These are phyloP conservation scores for Remorina albescens DNA, from an alignment of 2,797 vertebrate genomes.

Conservation along the genomic window DNA sequence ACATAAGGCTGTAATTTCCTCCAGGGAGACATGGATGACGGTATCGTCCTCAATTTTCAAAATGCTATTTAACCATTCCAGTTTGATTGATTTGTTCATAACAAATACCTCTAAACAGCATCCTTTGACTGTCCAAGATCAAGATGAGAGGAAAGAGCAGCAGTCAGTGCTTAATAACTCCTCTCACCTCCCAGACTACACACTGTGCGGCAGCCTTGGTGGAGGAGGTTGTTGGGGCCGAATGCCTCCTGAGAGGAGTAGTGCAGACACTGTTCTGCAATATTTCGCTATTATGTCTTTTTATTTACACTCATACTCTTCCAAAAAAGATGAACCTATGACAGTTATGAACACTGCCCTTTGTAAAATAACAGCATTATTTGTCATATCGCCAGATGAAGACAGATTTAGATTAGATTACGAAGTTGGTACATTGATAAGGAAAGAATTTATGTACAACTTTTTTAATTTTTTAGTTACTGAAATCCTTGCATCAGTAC, in stretches of 20 bases:
- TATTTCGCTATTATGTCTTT: not conserved
- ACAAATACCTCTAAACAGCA: not conserved
- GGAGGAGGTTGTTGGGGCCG: not conserved
- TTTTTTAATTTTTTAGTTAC: not conserved
- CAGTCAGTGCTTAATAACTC: not conserved
- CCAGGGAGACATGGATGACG: not conserved
- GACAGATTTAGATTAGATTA: not conserved
- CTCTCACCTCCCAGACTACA: constrained; percentile 5
- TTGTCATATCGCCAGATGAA: not conserved
- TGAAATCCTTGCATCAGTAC: not conserved
- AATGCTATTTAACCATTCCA: not conserved
- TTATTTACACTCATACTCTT: not conserved
- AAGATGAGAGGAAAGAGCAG: not conserved
- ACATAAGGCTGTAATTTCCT: constrained; percentile 5
- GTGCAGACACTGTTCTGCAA: not conserved
- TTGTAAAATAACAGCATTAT: not conserved
- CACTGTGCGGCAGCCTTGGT: not conserved
- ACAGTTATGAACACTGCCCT: not conserved
- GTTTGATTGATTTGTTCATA: constrained; percentile 16
- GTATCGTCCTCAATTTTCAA: not conserved
- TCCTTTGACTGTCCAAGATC: constrained; percentile 5
- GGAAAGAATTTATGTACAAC: not conserved
- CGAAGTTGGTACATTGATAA: not conserved
- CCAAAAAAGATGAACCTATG: not conserved
- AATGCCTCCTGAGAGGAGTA: not conserved